Conservation (phyloP, 2,888 invertebrate genomes). For the Oasisia sp. region DNA sequence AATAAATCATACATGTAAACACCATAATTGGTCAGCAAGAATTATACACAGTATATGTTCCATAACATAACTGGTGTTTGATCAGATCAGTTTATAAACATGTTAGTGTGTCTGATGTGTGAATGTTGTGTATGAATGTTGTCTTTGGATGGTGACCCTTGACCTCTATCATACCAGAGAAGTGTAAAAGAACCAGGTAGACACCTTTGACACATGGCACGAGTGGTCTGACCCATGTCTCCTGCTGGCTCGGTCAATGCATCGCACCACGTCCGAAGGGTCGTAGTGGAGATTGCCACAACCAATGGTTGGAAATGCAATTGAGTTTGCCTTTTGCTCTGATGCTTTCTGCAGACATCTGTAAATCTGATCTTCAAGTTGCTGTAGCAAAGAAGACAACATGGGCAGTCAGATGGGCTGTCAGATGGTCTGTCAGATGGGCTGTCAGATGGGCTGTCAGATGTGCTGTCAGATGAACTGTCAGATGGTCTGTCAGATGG, state of each 20-base stretch:
- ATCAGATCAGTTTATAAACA: neutral
- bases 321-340: neutral
- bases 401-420: neutral
- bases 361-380: slow-evolving; percentile 12
- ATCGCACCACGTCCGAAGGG: neutral
- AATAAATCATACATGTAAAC: too few relatives aligned
- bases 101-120: neutral
- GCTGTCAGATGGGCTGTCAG: too few relatives aligned
- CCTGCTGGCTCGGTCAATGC: neutral
- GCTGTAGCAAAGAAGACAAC: neutral
- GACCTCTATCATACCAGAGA: neutral
- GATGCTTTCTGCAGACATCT: neutral
- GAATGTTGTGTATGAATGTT: neutral
- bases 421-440: too few relatives aligned
- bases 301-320: neutral
- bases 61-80: too few relatives aligned
- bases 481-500: too few relatives aligned
- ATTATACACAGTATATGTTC: too few relatives aligned
- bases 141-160: neutral
- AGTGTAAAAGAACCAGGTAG: neutral
- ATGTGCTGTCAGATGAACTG: too few relatives aligned
- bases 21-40: too few relatives aligned
- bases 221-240: neutral
- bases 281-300: neutral
- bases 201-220: neutral